Percentiles rank a stretch among this genome's conserved stretches.
These are phyloP conservation scores for Geotria australis DNA, from an alignment of 2,797 vertebrate species.

Conservation along the genomic window DNA sequence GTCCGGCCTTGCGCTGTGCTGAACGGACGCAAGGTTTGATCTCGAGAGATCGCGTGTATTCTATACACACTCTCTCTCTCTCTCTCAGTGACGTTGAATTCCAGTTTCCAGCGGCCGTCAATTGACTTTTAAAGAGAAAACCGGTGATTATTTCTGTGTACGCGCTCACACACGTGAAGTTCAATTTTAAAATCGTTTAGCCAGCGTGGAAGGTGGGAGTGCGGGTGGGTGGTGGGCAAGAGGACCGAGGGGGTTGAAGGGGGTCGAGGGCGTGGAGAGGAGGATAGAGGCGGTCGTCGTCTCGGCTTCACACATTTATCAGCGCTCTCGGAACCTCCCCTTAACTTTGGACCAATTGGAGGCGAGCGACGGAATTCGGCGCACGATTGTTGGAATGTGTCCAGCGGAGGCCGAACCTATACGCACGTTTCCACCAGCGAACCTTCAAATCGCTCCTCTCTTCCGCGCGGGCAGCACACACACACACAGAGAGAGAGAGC, in stretches of 20 bases:
- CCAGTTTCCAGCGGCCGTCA: too few species aligned
- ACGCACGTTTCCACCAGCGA: not conserved
- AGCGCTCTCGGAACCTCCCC: not conserved
- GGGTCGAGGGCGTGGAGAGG: too few species aligned
- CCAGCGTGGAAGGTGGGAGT: too few species aligned
- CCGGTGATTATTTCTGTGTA: not conserved
- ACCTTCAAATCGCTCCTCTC: not conserved
- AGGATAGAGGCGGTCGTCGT: not conserved
- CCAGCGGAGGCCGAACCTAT: not conserved
- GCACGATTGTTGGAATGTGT: not conserved
- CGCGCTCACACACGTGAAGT: too few species aligned
- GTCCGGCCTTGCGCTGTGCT: too few species aligned
- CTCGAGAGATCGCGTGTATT: too few species aligned
- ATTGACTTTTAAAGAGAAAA: not conserved
- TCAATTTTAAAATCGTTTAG: too few species aligned
- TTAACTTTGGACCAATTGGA: not conserved
- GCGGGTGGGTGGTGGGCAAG: too few species aligned
- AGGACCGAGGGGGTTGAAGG: too few species aligned
- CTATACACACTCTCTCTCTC: too few species aligned
- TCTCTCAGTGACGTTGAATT: too few species aligned
- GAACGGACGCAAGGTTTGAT: too few species aligned
- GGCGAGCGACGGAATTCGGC: not conserved
- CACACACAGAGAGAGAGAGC: not conserved
- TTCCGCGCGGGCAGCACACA: not conserved
- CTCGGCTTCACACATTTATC: not conserved